A percentile compares a stretch with the other conserved stretches of the same genome.
Evolutionary conservation across 2,888 invertebrate genomes (phyloP).

Genomic region (Chloroclysta siterata): DNA sequence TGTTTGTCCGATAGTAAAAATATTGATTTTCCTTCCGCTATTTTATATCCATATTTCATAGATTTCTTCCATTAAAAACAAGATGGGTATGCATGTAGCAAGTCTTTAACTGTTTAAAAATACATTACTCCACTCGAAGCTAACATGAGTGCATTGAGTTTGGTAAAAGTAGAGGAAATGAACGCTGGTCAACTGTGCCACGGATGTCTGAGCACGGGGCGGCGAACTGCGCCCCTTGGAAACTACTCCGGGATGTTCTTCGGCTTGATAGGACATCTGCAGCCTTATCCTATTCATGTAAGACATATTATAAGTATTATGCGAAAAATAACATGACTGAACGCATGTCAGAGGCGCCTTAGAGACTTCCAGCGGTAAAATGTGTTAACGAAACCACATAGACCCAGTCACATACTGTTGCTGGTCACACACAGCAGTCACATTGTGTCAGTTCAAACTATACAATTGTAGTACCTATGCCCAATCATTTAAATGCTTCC

Average conservation of each 20-base stretch:
- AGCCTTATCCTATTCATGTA: conserved; percentile 35
- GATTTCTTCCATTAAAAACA: neutral
- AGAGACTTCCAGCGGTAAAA: too few species aligned
- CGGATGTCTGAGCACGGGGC: conserved; percentile 32
- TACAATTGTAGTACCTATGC: too few species aligned
- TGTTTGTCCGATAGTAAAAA: neutral
- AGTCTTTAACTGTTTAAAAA: too few species aligned
- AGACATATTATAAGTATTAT: conserved; percentile 9
- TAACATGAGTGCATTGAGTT: conserved; percentile 30
- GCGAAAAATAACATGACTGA: too few species aligned
- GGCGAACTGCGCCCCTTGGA: conserved; percentile 29
- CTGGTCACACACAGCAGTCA: too few species aligned
- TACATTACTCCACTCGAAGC: neutral
- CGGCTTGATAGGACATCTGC: conserved; percentile 24
- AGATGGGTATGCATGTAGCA: too few species aligned
- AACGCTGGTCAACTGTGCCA: conserved; percentile 32
- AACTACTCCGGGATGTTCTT: conserved; percentile 25
- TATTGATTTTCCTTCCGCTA: neutral
- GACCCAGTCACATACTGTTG: too few species aligned
- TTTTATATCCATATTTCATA: neutral
- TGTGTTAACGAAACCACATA: too few species aligned
- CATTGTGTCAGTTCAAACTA: too few species aligned
- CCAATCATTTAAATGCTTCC: too few species aligned
- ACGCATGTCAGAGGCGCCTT: too few species aligned
- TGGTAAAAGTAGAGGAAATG: conserved; percentile 27